Percentiles rank a stretch among this genome's conserved stretches.
These are phyloP conservation scores for Menidia beryllina DNA, from an alignment of 2,113 vertebrate genomes.

Conservation along the genomic window DNA sequence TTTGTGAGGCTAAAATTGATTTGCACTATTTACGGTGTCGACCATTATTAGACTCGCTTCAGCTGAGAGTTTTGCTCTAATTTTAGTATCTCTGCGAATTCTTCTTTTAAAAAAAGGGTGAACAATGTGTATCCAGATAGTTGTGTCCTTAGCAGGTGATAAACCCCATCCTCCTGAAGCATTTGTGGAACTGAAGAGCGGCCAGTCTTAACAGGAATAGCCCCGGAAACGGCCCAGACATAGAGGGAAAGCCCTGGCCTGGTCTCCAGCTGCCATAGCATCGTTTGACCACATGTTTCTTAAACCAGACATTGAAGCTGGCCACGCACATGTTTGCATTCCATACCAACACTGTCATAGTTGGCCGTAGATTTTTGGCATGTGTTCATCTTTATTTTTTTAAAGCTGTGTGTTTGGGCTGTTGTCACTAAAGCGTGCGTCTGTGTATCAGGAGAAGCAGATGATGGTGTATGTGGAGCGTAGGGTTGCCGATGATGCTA, in stretches of 20 bases:
- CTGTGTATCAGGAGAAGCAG: constrained; percentile 80
- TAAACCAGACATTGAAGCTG: constrained; percentile 5
- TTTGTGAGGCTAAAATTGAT: too few relatives aligned
- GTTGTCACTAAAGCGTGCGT: constrained; percentile 1
- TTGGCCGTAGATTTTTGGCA: constrained; percentile 14
- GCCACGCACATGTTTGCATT: constrained; percentile 27
- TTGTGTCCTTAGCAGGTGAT: constrained; percentile 9
- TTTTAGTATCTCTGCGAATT: not conserved
- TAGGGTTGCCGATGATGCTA: constrained; percentile 81
- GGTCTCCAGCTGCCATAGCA: constrained; percentile 2
- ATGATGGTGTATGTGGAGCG: constrained; percentile 88
- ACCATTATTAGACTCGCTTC: not conserved
- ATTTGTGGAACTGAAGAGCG: constrained; percentile 12
- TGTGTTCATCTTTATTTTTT: not conserved
- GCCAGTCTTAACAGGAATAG: not conserved
- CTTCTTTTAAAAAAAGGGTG: too few relatives aligned
- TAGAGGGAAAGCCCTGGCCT: constrained; percentile 16
- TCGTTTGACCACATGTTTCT: constrained; percentile 33
- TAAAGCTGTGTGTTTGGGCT: constrained; percentile 28
- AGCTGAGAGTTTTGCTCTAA: not conserved
- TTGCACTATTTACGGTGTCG: too few relatives aligned
- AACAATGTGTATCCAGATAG: not conserved
- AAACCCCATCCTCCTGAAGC: constrained; percentile 11
- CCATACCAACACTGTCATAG: constrained; percentile 1
- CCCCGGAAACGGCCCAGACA: constrained; percentile 48